A percentile compares a stretch with the other conserved stretches of the same genome.
Evolutionary conservation across 2,888 invertebrate species (phyloP).

Genomic region (Pachymerium ferrugineum): DNA sequence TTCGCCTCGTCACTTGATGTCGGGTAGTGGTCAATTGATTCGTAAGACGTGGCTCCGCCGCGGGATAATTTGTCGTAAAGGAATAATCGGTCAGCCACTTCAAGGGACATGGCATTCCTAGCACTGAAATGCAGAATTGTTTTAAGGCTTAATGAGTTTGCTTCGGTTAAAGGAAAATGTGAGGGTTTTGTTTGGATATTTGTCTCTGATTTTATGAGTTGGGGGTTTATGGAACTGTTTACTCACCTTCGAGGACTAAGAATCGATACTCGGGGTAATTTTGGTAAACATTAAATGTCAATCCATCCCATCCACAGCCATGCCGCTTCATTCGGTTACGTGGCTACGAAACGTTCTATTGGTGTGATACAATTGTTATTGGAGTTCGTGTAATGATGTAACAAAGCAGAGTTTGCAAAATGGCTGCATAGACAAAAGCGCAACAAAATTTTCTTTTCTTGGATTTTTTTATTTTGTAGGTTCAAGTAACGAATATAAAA

Average conservation of each 20-base stretch:
- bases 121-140: neutral
- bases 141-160: no score
- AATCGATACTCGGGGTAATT: neutral
- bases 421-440: no score
- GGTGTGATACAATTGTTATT: no score
- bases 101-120: slow-evolving; percentile 9
- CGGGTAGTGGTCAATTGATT: neutral
- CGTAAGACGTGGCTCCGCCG: neutral
- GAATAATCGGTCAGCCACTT: neutral
- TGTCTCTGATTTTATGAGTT: neutral
- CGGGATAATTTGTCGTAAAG: neutral
- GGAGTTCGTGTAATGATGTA: no score
- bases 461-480: no score
- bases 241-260: neutral
- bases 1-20: neutral
- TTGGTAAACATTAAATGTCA: neutral
- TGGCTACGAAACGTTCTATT: neutral
- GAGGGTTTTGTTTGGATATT: no score
- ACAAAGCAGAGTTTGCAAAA: no score
- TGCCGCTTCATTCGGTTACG: slow-evolving; percentile 6
- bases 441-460: no score
- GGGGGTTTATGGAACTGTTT: neutral
- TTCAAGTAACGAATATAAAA: no score
- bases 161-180: no score
- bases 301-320: slow-evolving; percentile 8